Percentiles rank a stretch among this genome's conserved stretches.
Evolutionary conservation across 1,140 invertebrate species (phyloP).

Genomic region (Pogonus chalceus): DNA sequence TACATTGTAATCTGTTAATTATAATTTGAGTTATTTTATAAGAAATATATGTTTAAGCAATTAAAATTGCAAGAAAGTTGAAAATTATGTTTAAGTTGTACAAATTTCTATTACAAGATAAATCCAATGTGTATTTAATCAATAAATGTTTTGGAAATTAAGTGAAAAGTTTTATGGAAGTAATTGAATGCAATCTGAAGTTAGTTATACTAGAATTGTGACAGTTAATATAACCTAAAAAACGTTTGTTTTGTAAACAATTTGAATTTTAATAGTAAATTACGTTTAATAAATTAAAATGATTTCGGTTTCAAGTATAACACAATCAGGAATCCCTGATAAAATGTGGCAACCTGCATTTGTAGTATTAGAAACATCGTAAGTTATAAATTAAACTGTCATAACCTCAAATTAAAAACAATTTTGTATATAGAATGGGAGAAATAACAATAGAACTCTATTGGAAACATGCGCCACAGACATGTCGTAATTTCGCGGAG

Average conservation of each 20-base stretch:
- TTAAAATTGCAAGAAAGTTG: no score
- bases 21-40: no score
- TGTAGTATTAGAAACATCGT: constrained; percentile 70
- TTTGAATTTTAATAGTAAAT: neutral
- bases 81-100: no score
- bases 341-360: constrained; percentile 80
- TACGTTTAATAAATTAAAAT: constrained; percentile 24
- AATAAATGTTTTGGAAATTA: no score
- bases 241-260: neutral
- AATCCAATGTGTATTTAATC: no score
- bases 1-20: no score
- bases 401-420: constrained; percentile 12
- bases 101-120: no score
- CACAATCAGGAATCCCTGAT: constrained; percentile 59
- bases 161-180: no score
- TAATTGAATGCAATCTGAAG: no score
- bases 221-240: neutral
- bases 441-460: constrained; percentile 86
- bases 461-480: constrained; percentile 94
- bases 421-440: constrained; percentile 72
- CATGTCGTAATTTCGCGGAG: constrained; percentile 95
- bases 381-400: constrained; percentile 31
- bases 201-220: no score
- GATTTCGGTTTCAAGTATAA: constrained; percentile 28
- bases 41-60: no score